Percentiles rank a stretch among this genome's conserved stretches.
These are phyloP conservation scores for Cephus nigrinus DNA, from an alignment of 2,888 invertebrate species.

Conservation along the genomic window DNA sequence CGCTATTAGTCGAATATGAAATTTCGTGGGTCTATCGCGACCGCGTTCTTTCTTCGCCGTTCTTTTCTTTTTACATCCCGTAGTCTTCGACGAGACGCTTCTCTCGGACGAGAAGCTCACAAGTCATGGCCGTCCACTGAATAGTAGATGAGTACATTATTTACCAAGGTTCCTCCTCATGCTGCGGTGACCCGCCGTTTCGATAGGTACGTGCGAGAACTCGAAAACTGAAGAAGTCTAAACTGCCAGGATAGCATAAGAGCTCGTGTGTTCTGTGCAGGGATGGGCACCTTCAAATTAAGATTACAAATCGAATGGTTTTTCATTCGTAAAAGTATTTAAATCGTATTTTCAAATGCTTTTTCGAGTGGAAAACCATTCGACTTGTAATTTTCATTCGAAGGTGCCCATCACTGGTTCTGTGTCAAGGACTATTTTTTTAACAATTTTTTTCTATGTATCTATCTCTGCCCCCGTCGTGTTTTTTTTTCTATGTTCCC, in stretches of 20 bases:
- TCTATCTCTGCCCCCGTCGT: no score
- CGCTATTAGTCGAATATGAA: neutral
- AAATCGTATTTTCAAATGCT: no score
- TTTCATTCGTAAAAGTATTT: no score
- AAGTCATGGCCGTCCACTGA: neutral
- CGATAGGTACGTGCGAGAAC: neutral
- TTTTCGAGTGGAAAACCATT: no score
- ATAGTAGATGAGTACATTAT: neutral
- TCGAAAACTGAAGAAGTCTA: neutral
- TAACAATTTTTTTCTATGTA: no score
- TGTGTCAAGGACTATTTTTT: neutral
- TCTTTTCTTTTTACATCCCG: neutral
- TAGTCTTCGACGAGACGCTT: neutral
- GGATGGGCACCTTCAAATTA: no score
- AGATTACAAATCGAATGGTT: no score
- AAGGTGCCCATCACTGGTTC: no score
- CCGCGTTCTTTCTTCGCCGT: neutral
- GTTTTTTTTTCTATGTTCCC: neutral
- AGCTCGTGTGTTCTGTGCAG: neutral
- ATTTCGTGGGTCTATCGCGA: neutral
- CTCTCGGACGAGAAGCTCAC: neutral
- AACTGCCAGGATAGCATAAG: neutral
- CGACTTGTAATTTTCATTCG: no score
- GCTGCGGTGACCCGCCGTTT: neutral
- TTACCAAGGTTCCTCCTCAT: neutral